Evolutionary conservation across 2,797 vertebrate species (phyloP).

Genomic region (Hoplostethus mediterraneus): DNA sequence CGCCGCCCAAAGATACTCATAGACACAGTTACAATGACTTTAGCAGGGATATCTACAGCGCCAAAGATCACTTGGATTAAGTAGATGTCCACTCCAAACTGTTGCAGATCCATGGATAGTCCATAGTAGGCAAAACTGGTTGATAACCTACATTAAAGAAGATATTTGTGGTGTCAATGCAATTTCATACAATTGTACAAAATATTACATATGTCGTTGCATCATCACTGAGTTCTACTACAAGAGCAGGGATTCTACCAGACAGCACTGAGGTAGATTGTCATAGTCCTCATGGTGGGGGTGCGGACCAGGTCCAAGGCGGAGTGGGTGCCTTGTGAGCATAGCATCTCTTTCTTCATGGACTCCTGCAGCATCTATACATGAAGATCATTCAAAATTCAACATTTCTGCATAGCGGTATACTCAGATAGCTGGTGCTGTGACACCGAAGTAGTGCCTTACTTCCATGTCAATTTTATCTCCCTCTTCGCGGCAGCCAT

Average conservation of each 20-base stretch:
- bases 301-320: slow-evolving; percentile 87
- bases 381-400: background rate
- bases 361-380: slow-evolving; percentile 84
- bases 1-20: slow-evolving; percentile 90
- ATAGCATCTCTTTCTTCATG: slow-evolving; percentile 87
- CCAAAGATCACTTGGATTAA: slow-evolving; percentile 96
- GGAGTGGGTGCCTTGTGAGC: slow-evolving; percentile 70
- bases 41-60: slow-evolving; percentile 92
- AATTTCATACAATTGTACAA: background rate
- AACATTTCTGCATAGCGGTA: background rate
- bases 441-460: slow-evolving; percentile 6
- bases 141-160: slow-evolving; percentile 85
- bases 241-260: slow-evolving; percentile 79
- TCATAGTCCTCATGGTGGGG: slow-evolving; percentile 84
- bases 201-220: background rate
- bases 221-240: background rate
- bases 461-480: slow-evolving; percentile 82
- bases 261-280: slow-evolving; percentile 83
- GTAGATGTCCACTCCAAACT: slow-evolving; percentile 92
- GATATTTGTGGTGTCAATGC: background rate
- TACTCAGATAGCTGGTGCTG: background rate
- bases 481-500: slow-evolving; percentile 78
- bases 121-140: slow-evolving; percentile 94
- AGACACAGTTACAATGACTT: slow-evolving; percentile 83
- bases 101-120: slow-evolving; percentile 92